A percentile compares a stretch with the other conserved stretches of the same genome.
Conservation (phyloP, 2,113 vertebrate species). For the Garra rufa region DNA sequence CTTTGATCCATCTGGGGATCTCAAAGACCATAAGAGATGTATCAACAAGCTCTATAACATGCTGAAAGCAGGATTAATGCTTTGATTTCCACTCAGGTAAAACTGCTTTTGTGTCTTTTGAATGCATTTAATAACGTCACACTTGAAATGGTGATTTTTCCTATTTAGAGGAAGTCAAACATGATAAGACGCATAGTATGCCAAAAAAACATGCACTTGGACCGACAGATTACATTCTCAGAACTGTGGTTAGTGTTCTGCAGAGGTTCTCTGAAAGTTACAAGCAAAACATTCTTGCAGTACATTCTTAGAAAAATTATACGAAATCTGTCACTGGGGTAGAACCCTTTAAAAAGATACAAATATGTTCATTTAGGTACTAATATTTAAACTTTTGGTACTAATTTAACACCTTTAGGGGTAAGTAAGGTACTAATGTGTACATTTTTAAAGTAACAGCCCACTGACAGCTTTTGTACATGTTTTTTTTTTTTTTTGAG, state of each 20-base stretch:
- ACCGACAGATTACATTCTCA: not conserved
- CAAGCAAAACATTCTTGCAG: not conserved
- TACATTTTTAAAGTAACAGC: too few relatives aligned
- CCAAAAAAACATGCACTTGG: not conserved
- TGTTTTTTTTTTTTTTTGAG: too few relatives aligned
- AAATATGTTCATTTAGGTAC: not conserved
- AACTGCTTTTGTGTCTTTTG: slow-evolving; percentile 25
- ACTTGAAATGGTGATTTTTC: slow-evolving; percentile 2
- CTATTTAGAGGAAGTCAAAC: slow-evolving; percentile 34
- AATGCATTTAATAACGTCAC: slow-evolving; percentile 21
- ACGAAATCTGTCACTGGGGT: not conserved
- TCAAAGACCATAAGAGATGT: slow-evolving; percentile 21
- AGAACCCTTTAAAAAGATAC: not conserved
- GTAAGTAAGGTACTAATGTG: too few relatives aligned
- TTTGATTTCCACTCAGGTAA: slow-evolving; percentile 14
- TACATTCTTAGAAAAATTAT: not conserved
- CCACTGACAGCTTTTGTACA: too few relatives aligned
- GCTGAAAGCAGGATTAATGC: not conserved
- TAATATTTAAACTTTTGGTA: not conserved
- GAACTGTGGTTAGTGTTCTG: not conserved
- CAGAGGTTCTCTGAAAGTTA: not conserved
- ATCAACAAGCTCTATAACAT: slow-evolving; percentile 10
- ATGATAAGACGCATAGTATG: not conserved
- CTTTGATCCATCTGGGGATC: slow-evolving; percentile 48
- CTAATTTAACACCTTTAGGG: too few relatives aligned